Evolutionary conservation across 2,797 vertebrate genomes (phyloP).

Genomic region (Liasis olivaceus): DNA sequence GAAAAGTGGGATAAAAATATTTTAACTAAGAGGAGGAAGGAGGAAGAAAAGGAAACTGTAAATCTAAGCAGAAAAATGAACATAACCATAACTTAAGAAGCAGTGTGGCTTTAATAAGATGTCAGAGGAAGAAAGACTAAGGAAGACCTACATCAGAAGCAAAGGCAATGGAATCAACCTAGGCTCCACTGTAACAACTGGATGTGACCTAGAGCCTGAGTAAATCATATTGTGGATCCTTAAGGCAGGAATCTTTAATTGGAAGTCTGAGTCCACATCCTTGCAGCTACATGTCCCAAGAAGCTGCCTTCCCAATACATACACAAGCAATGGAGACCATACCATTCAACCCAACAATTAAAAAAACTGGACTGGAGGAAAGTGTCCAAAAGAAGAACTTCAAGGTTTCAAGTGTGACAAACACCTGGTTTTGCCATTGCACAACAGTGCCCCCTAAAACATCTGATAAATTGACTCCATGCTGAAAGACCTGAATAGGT

Average conservation of each 20-base stretch:
- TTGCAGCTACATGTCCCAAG: background rate
- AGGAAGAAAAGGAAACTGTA: background rate
- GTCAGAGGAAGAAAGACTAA: background rate
- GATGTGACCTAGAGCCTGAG: background rate
- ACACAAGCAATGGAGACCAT: background rate
- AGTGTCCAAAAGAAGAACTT: background rate
- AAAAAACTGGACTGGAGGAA: background rate
- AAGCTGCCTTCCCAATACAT: background rate
- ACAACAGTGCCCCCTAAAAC: background rate
- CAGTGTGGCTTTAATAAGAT: background rate
- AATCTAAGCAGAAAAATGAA: background rate
- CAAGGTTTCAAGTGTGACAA: background rate
- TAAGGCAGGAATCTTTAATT: background rate
- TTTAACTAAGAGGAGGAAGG: background rate
- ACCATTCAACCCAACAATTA: background rate
- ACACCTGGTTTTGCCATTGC: background rate
- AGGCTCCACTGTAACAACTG: background rate
- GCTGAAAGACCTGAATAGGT: background rate
- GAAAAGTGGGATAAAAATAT: background rate
- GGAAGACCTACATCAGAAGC: background rate
- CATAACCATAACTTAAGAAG: background rate
- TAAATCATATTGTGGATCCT: background rate
- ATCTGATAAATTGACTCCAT: background rate
- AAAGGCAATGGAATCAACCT: background rate
- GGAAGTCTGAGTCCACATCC: background rate